Evolutionary conservation across 2,113 vertebrate species (phyloP), one percentile per base, ranked within the genome.

Genomic region (Acanthochromis polyacanthus): DNA sequence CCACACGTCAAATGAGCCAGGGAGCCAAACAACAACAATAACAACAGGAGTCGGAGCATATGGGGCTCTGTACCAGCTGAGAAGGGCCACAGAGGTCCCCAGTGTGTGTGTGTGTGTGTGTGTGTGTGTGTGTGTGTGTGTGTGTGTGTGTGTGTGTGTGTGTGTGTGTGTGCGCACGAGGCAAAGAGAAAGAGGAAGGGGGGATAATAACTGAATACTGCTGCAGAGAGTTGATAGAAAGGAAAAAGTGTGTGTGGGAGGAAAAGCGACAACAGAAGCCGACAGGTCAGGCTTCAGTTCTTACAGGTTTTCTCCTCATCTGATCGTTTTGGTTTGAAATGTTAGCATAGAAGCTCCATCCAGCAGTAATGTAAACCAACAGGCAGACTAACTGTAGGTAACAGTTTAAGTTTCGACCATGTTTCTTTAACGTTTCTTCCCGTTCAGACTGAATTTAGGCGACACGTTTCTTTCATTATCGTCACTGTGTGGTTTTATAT

Each of bases 11-110:
- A 94, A 90, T 91, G 91, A 87, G 84, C 85, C 85, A 60, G 56
- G 71, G 71, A 89, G 86, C 85, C 88, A 87, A 92, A 92, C 84
- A 91, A 94, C 91, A 91, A 93, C 87, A 93, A 92, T 84, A 92
- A 88, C 92, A 93, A 89, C 91, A 93, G 92, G 90, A 93, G 90
- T 87, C 82, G 10, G 91, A 88, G 75, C 91, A 92, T 94, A 93
- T 93, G 92, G 89, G 88, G 78, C 81, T 84, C 53, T 61, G 87
- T 87, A 94, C 89, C 90, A 93, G 87, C 91, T 92, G 86, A 89
- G 91, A 83, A 84, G 85, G 81, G 88, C 87, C 85, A 87, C 79
- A 57, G 38, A 91, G 92, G 89, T 88, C 89, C 74, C n/a, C 58
- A 23, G 78, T 82, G 79, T 72, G 87, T 82, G 86, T 56, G 74